Conservation (phyloP, 2,797 vertebrate genomes). For the Myoxocephalus aenaeus region DNA sequence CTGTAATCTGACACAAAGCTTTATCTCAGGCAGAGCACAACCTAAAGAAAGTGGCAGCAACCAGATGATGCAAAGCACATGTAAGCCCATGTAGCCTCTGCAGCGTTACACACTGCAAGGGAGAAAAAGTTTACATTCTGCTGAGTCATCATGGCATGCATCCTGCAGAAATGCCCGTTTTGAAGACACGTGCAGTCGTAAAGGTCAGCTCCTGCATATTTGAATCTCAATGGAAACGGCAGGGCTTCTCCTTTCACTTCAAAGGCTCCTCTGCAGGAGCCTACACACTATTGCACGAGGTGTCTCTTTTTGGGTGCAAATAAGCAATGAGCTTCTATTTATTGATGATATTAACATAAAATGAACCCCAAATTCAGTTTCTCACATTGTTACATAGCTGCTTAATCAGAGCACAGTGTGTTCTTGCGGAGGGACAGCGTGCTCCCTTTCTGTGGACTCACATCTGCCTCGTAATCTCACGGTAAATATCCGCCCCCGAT, state of each 20-base stretch:
- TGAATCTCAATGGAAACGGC: slow-evolving; percentile 8
- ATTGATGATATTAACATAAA: too few relatives aligned
- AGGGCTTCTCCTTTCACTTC: not conserved
- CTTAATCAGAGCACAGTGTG: slow-evolving; percentile 9
- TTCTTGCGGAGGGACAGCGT: not conserved
- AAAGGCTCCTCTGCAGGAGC: slow-evolving; percentile 8
- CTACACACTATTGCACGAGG: not conserved
- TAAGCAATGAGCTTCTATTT: not conserved
- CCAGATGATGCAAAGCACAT: not conserved
- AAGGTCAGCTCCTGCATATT: slow-evolving; percentile 8
- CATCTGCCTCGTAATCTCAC: slow-evolving; percentile 5
- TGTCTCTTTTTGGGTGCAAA: not conserved
- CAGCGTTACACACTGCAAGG: not conserved
- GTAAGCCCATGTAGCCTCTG: not conserved
- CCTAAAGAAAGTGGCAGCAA: not conserved
- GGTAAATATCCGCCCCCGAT: not conserved
- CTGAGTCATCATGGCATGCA: not conserved
- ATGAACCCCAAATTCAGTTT: not conserved
- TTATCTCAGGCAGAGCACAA: not conserved
- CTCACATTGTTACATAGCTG: not conserved
- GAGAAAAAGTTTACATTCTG: slow-evolving; percentile 1
- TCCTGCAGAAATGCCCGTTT: not conserved
- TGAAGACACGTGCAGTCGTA: slow-evolving; percentile 1
- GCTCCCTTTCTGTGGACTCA: not conserved
- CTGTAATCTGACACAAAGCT: not conserved